Conservation (phyloP, 2,113 vertebrate genomes). For the Panthera uncia region DNA sequence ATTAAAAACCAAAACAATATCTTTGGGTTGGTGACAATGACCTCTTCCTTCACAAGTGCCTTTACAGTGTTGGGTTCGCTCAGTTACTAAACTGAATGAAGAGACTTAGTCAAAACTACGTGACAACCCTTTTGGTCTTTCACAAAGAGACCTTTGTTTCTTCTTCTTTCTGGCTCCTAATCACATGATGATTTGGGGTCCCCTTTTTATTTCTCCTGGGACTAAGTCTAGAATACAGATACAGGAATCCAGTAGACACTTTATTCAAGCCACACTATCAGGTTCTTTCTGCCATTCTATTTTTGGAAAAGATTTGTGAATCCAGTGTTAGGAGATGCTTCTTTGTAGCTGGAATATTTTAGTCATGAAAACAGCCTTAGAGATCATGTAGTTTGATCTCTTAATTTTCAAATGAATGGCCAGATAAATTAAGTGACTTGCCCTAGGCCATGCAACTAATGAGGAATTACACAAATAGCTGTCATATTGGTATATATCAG, state of each 20-base stretch:
- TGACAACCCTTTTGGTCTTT: conserved; percentile 47
- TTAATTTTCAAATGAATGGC: conserved; percentile 9
- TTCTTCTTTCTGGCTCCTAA: neutral
- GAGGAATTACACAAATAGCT: neutral
- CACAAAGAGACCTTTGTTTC: conserved; percentile 56
- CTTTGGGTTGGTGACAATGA: neutral
- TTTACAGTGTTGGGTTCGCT: conserved; percentile 9
- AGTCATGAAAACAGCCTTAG: neutral
- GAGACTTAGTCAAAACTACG: conserved; percentile 51
- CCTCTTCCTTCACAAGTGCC: conserved; percentile 36
- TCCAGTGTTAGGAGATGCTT: neutral
- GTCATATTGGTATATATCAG: no score
- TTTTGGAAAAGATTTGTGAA: conserved; percentile 39
- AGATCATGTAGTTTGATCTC: neutral
- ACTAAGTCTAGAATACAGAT: conserved; percentile 66
- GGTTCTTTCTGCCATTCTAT: neutral
- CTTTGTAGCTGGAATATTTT: neutral
- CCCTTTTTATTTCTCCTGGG: conserved; percentile 40
- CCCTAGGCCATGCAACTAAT: neutral
- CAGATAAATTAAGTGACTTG: neutral
- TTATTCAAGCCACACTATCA: neutral
- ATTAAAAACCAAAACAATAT: conserved; percentile 6
- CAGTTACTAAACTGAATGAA: conserved; percentile 48
- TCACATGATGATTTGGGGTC: conserved; percentile 55
- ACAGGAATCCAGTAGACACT: conserved; percentile 31